A percentile compares a stretch with the other conserved stretches of the same genome.
These are phyloP conservation scores for Luidia sarsii DNA, from an alignment of 53 echinoderm and acorn worm species.

Conservation along the genomic window DNA sequence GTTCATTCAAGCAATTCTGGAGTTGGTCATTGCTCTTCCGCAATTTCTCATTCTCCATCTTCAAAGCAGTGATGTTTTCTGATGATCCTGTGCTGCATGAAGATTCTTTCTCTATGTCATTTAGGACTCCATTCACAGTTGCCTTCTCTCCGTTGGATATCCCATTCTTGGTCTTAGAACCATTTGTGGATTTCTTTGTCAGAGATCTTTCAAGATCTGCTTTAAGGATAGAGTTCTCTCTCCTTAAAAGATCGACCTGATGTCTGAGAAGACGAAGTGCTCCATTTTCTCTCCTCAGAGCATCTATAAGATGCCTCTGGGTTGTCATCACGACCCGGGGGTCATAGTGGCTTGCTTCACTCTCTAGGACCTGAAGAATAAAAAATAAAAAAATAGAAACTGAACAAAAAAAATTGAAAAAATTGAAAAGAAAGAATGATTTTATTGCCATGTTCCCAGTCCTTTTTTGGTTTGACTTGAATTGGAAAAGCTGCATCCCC, in stretches of 20 bases:
- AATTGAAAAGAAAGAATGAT: neutral
- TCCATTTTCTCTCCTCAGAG: slow-evolving; percentile 70
- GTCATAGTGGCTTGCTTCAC: slow-evolving; percentile 46
- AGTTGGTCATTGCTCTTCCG: slow-evolving; percentile 41
- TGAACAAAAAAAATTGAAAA: neutral
- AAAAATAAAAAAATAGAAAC: slow-evolving; percentile 14
- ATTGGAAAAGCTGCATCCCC: too few relatives aligned
- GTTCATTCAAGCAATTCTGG: slow-evolving; percentile 49
- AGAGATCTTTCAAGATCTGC: slow-evolving; percentile 47
- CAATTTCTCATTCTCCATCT: slow-evolving; percentile 64
- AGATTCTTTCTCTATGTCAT: neutral
- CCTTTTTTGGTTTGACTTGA: too few relatives aligned
- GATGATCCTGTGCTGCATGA: slow-evolving; percentile 11
- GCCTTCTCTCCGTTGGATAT: slow-evolving; percentile 22
- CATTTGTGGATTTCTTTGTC: slow-evolving; percentile 19
- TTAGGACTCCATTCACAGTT: neutral
- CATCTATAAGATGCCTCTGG: slow-evolving; percentile 78
- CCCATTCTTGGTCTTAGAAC: slow-evolving; percentile 19
- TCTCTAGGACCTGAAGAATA: slow-evolving; percentile 58
- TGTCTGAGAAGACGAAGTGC: slow-evolving; percentile 76
- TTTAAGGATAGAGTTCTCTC: slow-evolving; percentile 71
- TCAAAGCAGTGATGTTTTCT: slow-evolving; percentile 50
- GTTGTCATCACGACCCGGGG: slow-evolving; percentile 63
- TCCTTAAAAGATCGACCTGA: slow-evolving; percentile 69
- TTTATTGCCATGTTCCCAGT: neutral